phyloP scores from a whole-genome alignment of 2,113 vertebrate species.

The Caranx ignobilis region DNA sequence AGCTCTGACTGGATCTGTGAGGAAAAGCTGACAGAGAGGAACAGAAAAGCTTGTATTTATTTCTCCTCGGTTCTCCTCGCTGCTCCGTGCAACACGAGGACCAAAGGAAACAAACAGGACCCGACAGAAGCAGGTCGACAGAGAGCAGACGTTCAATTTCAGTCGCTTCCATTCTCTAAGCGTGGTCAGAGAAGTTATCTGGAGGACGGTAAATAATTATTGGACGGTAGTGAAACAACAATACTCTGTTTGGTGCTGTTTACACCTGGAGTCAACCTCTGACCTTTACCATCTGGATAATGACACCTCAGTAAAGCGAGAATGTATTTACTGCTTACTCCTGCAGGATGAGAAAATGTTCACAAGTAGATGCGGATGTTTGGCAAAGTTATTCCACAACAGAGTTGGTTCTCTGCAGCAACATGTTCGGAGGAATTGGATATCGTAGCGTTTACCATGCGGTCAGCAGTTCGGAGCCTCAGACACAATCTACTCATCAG shows the following conservation, averaged over 20 bases:
- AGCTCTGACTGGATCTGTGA: conserved; percentile 23
- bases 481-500: too few relatives aligned
- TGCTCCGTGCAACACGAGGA: conserved; percentile 1
- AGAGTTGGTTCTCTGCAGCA: background rate
- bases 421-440: background rate
- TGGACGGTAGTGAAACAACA: background rate
- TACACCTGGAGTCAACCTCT: background rate
- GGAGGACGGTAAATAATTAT: conserved; percentile 21
- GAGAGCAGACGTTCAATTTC: conserved; percentile 32
- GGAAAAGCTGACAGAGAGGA: conserved; percentile 28
- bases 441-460: background rate
- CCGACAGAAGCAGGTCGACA: background rate
- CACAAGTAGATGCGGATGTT: background rate
- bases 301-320: background rate
- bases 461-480: too few relatives aligned
- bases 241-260: background rate
- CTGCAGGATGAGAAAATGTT: too few relatives aligned
- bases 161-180: conserved; percentile 3
- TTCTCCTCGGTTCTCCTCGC: background rate
- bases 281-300: background rate
- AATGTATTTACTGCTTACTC: too few relatives aligned
- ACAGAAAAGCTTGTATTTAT: conserved; percentile 14
- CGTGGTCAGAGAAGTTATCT: conserved; percentile 14
- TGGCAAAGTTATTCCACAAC: background rate
- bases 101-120: conserved; percentile 41